Conservation (phyloP, 2,888 invertebrate genomes). For the Apeira syringaria region DNA sequence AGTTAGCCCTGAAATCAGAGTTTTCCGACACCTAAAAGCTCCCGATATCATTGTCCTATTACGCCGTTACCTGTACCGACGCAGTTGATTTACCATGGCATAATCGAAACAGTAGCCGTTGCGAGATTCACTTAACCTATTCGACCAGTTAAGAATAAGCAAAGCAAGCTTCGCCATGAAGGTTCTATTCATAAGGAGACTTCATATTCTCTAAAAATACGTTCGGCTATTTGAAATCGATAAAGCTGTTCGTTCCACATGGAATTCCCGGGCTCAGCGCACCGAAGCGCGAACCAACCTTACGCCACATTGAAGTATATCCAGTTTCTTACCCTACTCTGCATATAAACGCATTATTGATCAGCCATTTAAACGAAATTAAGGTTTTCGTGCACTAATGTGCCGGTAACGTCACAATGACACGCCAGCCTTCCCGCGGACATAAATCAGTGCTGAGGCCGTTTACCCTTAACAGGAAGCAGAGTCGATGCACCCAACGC, state of each 20-base stretch:
- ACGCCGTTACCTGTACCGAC: too few species aligned
- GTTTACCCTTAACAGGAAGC: slow-evolving; percentile 77
- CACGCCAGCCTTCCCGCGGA: slow-evolving; percentile 69
- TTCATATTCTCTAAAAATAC: not conserved
- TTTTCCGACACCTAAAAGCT: too few species aligned
- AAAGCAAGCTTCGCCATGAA: too few species aligned
- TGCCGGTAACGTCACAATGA: slow-evolving; percentile 61
- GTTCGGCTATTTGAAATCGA: slow-evolving; percentile 7
- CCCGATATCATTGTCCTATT: too few species aligned
- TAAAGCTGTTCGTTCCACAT: slow-evolving; percentile 9
- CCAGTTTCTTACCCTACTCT: slow-evolving; percentile 20
- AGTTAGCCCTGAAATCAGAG: too few species aligned
- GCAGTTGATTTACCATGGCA: too few species aligned
- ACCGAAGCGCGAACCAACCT: not conserved
- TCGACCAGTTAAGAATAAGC: too few species aligned
- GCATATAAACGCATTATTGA: slow-evolving; percentile 35
- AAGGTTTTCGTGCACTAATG: slow-evolving; percentile 37
- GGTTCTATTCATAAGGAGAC: too few species aligned
- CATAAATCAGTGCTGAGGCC: slow-evolving; percentile 76
- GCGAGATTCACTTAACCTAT: too few species aligned
- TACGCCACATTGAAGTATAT: slow-evolving; percentile 20
- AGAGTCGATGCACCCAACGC: slow-evolving; percentile 78
- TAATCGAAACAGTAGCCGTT: too few species aligned
- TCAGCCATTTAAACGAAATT: slow-evolving; percentile 45
- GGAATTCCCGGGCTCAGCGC: slow-evolving; percentile 8